phyloP scores from a whole-genome alignment of 2,797 vertebrate genomes.

The Delichon dasypus region DNA sequence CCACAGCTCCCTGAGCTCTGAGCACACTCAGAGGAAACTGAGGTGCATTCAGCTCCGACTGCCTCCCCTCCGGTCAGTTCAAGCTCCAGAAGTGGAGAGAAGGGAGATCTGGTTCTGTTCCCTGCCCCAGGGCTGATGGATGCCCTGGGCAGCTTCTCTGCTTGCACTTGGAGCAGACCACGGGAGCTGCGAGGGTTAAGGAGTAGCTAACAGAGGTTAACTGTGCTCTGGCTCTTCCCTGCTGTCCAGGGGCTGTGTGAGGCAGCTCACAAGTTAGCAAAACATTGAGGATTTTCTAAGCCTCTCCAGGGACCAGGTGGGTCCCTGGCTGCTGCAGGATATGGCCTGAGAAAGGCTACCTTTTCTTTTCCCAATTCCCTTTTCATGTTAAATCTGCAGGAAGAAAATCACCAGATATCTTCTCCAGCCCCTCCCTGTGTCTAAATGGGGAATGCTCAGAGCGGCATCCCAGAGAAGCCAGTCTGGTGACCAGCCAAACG shows the following conservation, averaged over 20 bases:
- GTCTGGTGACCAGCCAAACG: not conserved
- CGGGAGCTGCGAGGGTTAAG: not conserved
- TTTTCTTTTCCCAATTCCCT: slow-evolving; percentile 34
- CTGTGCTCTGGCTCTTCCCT: not conserved
- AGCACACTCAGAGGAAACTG: fast-evolving
- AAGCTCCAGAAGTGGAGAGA: not conserved
- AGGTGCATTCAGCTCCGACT: not conserved
- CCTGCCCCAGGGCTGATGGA: not conserved
- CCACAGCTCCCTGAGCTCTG: not conserved
- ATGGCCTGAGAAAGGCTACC: slow-evolving; percentile 5
- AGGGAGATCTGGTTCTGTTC: not conserved
- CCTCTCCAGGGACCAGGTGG: slow-evolving; percentile 34
- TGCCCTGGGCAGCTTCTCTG: not conserved
- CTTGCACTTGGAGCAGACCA: not conserved
- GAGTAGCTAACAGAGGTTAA: not conserved
- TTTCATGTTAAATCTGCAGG: not conserved
- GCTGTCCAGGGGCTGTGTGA: not conserved
- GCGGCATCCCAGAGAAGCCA: not conserved
- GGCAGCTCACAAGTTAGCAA: not conserved
- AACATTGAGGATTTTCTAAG: not conserved
- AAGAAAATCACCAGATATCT: slow-evolving; percentile 18
- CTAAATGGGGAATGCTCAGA: not conserved
- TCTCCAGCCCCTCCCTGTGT: slow-evolving; percentile 18
- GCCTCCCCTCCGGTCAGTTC: not conserved
- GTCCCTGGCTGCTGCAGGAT: slow-evolving; percentile 26